Evolutionary conservation across 2,888 invertebrate genomes (phyloP), one percentile per base, ranked within the genome.

Genomic region (Achlya flavicornis): DNA sequence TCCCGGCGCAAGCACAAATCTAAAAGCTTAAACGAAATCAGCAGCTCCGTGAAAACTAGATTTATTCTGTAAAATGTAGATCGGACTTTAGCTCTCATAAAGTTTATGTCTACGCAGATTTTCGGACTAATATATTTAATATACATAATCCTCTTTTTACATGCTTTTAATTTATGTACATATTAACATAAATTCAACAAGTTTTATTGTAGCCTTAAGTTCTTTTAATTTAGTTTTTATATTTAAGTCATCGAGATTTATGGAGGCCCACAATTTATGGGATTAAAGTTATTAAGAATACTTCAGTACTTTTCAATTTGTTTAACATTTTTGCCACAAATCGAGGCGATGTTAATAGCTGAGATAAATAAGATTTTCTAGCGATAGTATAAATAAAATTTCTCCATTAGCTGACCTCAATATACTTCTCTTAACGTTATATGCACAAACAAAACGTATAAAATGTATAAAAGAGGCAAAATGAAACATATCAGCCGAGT

Each of bases 41-140:
- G 66, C 62, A 82, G 53, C 77, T 89, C 88, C 4, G 86, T 85
- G 43, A 86, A 61, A 62, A 86, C 70, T 65, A 88, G 72, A 70
- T 87, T 88, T 63, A 81, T 75, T 58, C 88, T 88, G 83, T n/a
- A 58, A 58, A 32, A 58, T 35, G n/a, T n/a, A 58, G 8, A 58
- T 10, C 53, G 10, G 10, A 6, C n/a, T 53, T 53, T 19, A 53
- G 0, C 4, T 19, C 4, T 10, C 2, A n/a, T 2, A 5, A 46
- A 46, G 10, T 43, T 46, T 7, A 46, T 12, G 6, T 6, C n/a
- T 5, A 14, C n/a, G 4, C 14, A 16, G 14, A 8, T 19, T 53
- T 19, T 53, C 2, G 19, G 53, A 5, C 19, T 19, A 10, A 19
- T 19, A 53, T 53, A 53, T 53, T 53, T 53, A 53, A 53, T 10